These are phyloP conservation scores for Melipona bicolor DNA, from an alignment of 2,888 invertebrate species.

Conservation along the genomic window DNA sequence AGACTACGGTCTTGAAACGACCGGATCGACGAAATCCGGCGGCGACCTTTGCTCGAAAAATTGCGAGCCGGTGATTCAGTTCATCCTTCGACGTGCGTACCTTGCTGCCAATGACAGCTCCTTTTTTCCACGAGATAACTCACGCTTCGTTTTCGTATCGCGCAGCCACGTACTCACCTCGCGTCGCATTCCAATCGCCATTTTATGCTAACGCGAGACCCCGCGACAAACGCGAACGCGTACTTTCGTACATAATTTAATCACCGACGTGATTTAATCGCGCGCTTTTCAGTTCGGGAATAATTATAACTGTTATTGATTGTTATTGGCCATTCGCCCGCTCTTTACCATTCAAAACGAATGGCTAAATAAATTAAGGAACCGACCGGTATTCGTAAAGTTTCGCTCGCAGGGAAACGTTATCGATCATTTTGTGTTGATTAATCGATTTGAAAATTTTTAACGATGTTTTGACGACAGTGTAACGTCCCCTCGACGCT, in stretches of 20 bases:
- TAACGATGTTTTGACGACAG: no score
- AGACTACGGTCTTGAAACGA: background rate
- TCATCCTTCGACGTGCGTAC: constrained; percentile 60
- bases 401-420: background rate
- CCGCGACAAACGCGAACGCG: background rate
- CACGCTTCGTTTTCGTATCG: constrained; percentile 48
- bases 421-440: no score
- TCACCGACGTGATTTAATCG: background rate
- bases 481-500: no score
- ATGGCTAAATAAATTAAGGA: background rate
- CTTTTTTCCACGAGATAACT: constrained; percentile 59
- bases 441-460: no score
- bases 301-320: background rate
- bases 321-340: no score
- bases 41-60: constrained; percentile 71
- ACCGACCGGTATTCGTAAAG: background rate
- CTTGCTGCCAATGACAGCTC: constrained; percentile 60
- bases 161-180: constrained; percentile 2
- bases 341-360: background rate
- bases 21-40: background rate
- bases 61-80: constrained; percentile 74
- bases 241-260: constrained; percentile 6
- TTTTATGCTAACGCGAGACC: constrained; percentile 4
- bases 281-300: background rate
- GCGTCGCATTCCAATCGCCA: constrained; percentile 28